Base-by-base conservation (phyloP, 2,888 invertebrate species). In the Acanthosepion lycidas region DNA sequence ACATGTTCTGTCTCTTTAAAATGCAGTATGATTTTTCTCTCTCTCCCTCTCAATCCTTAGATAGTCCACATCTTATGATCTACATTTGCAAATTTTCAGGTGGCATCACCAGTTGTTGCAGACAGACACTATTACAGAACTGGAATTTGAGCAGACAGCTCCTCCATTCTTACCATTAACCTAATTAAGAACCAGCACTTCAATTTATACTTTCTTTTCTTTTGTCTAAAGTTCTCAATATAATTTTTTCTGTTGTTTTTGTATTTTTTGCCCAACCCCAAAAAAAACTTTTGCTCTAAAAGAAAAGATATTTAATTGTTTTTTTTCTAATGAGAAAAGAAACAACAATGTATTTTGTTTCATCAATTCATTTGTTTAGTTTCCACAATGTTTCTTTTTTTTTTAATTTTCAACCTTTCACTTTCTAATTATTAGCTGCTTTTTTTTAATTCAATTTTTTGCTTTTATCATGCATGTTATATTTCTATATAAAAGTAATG, bases 101-200 rank as follows among this genome's bases (percentile, higher is more conserved):
- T 18, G 12, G 78, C 78, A 18, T 12, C 78, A 78, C 78, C 78
- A 78, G n/a, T n/a, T n/a, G 33, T n/a, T 78, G n/a, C 78, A 78
- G 78, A 78, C 78, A 78, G 78, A 33, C 78, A 33, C n/a, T 78
- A n/a, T 78, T n/a, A 78, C n/a, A n/a, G n/a, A 78, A 12, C 78
- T 78, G n/a, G 78, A n/a, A 78, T n/a, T 78, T 15, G 18, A 64
- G 8, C 23, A 78, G 78, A 78, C 78, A 78, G 20, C 33, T 78
- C 78, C n/a, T n/a, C n/a, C 20, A 12, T n/a, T 78, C 78, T 78
- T 78, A 78, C n/a, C 78, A 78, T 78, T 78, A 78, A 78, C 78
- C 78, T 78, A 78, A 78, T 78, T 78, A 78, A 78, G 78, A 78
- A 78, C n/a, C 78, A 78, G 18, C 78, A 78, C 78, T 78, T 33